Percentiles rank a stretch among this genome's conserved stretches.
phyloP scores from a whole-genome alignment of 2,113 vertebrate genomes.

The Phylloscopus whistleri region DNA sequence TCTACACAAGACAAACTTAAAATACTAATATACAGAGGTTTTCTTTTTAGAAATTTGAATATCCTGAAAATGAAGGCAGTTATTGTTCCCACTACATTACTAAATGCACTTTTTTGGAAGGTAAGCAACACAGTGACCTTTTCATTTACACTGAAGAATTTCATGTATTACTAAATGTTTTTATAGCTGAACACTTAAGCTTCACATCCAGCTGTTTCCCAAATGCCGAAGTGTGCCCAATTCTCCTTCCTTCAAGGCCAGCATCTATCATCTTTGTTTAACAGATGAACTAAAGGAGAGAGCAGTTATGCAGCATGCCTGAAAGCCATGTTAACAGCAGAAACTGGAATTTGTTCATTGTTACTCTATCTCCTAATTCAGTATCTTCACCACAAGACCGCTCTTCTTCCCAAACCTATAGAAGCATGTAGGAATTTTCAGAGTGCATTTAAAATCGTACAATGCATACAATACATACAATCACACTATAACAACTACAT shows the following conservation, averaged over 20 bases:
- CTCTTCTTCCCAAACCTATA: background rate
- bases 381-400: background rate
- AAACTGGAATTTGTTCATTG: background rate
- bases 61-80: conserved; percentile 37
- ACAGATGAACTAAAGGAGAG: background rate
- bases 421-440: background rate
- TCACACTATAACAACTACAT: background rate
- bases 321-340: background rate
- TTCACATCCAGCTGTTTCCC: background rate
- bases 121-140: background rate
- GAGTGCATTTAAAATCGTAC: background rate
- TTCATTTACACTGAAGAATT: conserved; percentile 11
- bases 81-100: background rate
- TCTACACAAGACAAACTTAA: conserved; percentile 51
- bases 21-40: conserved; percentile 53
- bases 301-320: background rate
- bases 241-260: background rate
- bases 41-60: conserved; percentile 50
- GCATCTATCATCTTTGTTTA: background rate
- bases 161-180: background rate
- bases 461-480: no score
- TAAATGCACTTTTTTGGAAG: conserved; percentile 7
- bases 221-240: background rate
- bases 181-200: background rate
- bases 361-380: background rate